phyloP scores from a whole-genome alignment of 2,113 vertebrate species.

The Prionailurus bengalensis region DNA sequence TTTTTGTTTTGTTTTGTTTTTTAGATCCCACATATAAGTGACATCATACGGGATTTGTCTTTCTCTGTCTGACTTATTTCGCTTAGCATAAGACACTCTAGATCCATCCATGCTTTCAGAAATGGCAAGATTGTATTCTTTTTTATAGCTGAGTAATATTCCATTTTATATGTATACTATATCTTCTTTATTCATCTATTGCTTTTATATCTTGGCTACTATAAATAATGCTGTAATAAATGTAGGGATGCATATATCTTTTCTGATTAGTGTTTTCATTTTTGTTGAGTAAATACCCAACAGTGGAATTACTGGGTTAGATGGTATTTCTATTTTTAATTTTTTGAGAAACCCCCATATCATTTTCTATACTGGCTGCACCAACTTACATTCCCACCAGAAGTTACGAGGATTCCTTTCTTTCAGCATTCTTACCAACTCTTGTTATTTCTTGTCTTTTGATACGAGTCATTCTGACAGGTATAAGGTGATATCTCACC shows the following conservation, averaged over 20 bases:
- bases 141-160: not conserved
- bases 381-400: not conserved
- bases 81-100: not conserved
- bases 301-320: not conserved
- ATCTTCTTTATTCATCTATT: not conserved
- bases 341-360: not conserved
- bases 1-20: not conserved
- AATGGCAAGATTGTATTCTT: not conserved
- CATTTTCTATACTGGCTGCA: not conserved
- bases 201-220: not conserved
- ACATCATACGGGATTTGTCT: not conserved
- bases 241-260: not conserved
- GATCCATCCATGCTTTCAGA: not conserved
- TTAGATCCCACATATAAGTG: not conserved
- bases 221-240: not conserved
- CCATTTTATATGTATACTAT: not conserved
- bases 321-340: not conserved
- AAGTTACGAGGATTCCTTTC: not conserved
- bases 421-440: not conserved
- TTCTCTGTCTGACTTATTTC: not conserved
- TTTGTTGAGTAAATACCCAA: not conserved
- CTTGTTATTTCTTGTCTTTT: not conserved
- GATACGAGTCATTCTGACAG: not conserved
- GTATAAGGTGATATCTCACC: not conserved
- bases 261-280: not conserved